A percentile compares a stretch with the other conserved stretches of the same genome.
These are phyloP conservation scores for Rhinatrema bivittatum DNA, from an alignment of 2,797 vertebrate genomes.

Conservation along the genomic window DNA sequence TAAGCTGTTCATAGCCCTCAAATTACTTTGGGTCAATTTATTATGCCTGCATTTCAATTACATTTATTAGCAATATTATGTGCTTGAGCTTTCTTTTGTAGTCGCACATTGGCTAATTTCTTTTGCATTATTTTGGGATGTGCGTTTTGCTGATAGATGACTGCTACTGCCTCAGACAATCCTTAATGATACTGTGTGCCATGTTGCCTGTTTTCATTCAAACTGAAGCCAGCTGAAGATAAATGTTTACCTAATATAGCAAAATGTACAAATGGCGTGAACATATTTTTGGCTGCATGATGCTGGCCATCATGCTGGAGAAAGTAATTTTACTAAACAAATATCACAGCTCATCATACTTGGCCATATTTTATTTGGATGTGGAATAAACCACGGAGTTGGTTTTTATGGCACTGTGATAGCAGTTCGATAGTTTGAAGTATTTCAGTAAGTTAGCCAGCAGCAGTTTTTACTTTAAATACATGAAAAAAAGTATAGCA, in stretches of 20 bases:
- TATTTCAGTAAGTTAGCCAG: too few relatives aligned
- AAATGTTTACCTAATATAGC: conserved; percentile 4
- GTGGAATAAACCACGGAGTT: not conserved
- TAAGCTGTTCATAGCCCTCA: conserved; percentile 31
- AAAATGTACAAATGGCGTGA: not conserved
- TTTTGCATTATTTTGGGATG: conserved; percentile 10
- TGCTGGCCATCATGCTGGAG: conserved; percentile 1
- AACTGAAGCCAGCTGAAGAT: conserved; percentile 14
- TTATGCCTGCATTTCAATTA: conserved; percentile 41
- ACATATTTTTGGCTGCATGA: conserved; percentile 1
- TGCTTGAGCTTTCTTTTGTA: conserved; percentile 14
- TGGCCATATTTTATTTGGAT: not conserved
- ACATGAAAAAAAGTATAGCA: too few relatives aligned
- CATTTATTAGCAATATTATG: conserved; percentile 40
- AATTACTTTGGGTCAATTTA: conserved; percentile 44
- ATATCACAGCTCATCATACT: not conserved
- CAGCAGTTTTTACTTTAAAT: too few relatives aligned
- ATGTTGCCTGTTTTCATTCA: conserved; percentile 1
- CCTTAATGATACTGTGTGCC: not conserved
- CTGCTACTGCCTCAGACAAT: not conserved
- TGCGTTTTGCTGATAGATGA: conserved; percentile 4
- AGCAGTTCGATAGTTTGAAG: not conserved
- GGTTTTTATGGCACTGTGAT: not conserved
- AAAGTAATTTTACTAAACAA: not conserved
- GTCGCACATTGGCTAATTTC: conserved; percentile 19